Conservation (phyloP, 2,113 vertebrate genomes). For the Thalassoma bifasciatum region DNA sequence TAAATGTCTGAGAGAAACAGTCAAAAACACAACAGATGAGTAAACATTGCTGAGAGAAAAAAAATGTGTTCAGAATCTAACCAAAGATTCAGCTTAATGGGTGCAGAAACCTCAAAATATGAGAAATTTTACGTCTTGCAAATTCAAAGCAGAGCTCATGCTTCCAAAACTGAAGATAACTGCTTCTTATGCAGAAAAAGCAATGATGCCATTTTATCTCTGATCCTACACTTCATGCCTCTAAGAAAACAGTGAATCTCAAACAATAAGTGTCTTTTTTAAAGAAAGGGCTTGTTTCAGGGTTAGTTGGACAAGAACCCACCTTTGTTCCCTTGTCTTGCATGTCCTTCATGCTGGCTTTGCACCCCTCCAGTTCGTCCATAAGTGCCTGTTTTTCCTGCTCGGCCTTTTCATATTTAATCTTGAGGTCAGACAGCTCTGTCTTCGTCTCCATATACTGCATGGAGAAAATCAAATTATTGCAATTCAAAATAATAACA, state of each 20-base stretch:
- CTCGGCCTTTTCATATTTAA: slow-evolving; percentile 88
- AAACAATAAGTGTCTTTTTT: neutral
- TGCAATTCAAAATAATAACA: neutral
- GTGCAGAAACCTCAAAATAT: neutral
- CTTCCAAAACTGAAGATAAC: slow-evolving; percentile 17
- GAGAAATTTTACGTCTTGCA: neutral
- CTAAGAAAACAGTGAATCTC: neutral
- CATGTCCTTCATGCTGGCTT: slow-evolving; percentile 91
- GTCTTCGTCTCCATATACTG: slow-evolving; percentile 90
- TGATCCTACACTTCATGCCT: neutral
- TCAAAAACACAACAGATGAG: slow-evolving; percentile 39
- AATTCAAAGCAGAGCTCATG: slow-evolving; percentile 47
- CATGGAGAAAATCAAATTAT: neutral
- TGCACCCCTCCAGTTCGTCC: slow-evolving; percentile 93
- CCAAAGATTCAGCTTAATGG: slow-evolving; percentile 26
- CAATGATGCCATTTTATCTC: neutral
- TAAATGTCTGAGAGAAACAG: slow-evolving; percentile 39
- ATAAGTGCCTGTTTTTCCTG: slow-evolving; percentile 89
- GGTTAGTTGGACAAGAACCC: slow-evolving; percentile 68
- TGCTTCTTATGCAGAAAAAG: slow-evolving; percentile 18
- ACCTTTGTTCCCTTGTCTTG: slow-evolving; percentile 94
- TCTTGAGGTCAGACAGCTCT: slow-evolving; percentile 90
- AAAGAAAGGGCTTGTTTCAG: neutral
- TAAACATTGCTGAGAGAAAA: slow-evolving; percentile 15
- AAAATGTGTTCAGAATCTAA: slow-evolving; percentile 29